Conservation (phyloP, 1,140 invertebrate genomes). For the Mesaphorura yosii region DNA sequence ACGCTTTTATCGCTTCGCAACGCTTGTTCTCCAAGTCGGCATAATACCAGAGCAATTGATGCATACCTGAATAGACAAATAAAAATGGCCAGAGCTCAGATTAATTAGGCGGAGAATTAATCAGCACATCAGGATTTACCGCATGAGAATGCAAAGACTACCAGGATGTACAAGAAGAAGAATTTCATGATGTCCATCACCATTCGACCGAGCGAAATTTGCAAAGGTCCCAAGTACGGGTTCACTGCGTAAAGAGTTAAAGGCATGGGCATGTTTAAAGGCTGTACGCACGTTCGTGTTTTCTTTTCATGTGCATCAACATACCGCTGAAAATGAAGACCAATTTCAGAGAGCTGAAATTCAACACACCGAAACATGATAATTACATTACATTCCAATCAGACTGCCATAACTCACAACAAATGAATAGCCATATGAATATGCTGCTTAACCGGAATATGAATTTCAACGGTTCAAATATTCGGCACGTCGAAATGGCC, state of each 20-base stretch:
- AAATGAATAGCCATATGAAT: too few relatives aligned
- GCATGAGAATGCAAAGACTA: conserved; percentile 95
- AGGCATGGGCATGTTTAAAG: too few relatives aligned
- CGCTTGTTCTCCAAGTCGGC: conserved; percentile 80
- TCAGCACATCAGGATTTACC: conserved; percentile 44
- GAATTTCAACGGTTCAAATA: too few relatives aligned
- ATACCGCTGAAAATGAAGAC: conserved; percentile 99
- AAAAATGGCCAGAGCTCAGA: background rate
- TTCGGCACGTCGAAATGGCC: too few relatives aligned
- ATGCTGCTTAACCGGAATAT: too few relatives aligned
- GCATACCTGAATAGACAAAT: conserved; percentile 43
- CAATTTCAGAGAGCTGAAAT: conserved; percentile 89
- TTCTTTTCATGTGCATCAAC: too few relatives aligned
- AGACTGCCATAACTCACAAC: too few relatives aligned
- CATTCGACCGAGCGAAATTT: conserved; percentile 89
- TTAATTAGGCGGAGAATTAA: background rate
- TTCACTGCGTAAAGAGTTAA: too few relatives aligned
- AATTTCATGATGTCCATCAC: conserved; percentile 97
- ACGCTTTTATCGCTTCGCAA: too few relatives aligned
- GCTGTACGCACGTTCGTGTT: too few relatives aligned
- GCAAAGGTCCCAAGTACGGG: conserved; percentile 90
- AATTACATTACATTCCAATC: too few relatives aligned
- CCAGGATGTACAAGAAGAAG: conserved; percentile 85
- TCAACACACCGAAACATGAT: too few relatives aligned
- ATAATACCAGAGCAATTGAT: conserved; percentile 90